Percentiles rank a stretch among this genome's conserved stretches.
Conservation (phyloP, 2,113 vertebrate genomes). For the Urocitellus parryii region DNA sequence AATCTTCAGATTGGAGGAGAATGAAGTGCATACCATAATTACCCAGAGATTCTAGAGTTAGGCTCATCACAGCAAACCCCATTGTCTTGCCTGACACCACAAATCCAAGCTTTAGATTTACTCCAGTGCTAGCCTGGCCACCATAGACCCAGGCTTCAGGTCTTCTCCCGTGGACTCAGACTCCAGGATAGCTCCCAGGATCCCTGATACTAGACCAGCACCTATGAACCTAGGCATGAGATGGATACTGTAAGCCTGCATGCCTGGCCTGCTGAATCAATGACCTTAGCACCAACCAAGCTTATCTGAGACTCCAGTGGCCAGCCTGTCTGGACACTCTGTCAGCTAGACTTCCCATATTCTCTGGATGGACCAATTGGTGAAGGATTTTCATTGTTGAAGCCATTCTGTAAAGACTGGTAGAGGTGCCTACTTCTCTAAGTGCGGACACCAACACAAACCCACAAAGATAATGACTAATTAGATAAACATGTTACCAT, state of each 20-base stretch:
- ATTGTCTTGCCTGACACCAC: background rate
- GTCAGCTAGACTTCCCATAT: background rate
- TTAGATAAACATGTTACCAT: background rate
- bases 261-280: background rate
- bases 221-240: background rate
- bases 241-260: background rate
- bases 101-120: background rate
- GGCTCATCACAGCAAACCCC: background rate
- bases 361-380: background rate
- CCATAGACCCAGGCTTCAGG: background rate
- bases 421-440: background rate
- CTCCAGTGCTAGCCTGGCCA: background rate
- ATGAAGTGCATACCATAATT: background rate
- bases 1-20: background rate
- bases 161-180: rapidly evolving
- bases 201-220: background rate
- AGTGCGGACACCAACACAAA: background rate
- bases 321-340: background rate
- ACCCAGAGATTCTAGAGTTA: background rate
- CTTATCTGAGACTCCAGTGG: background rate
- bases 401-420: background rate
- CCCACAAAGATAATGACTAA: background rate
- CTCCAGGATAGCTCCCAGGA: background rate
- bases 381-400: background rate
- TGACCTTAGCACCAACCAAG: background rate